A percentile compares a stretch with the other conserved stretches of the same genome.
Conservation (phyloP, 2,797 vertebrate species). For the Galaxias olidus region DNA sequence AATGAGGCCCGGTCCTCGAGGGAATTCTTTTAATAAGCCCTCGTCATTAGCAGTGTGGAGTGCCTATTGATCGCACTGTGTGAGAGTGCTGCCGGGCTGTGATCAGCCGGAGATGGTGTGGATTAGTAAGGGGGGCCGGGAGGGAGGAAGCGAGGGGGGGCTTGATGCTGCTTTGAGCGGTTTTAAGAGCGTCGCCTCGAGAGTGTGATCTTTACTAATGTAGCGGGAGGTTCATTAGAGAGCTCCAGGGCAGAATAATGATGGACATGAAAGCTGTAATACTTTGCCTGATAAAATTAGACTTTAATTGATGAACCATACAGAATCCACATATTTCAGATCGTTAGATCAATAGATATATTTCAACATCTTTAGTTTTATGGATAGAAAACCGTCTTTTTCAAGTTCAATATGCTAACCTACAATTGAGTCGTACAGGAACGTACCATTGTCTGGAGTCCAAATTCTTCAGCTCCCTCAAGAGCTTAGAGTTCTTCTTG, state of each 20-base stretch:
- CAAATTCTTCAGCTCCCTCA: constrained; percentile 96
- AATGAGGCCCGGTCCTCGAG: constrained; percentile 51
- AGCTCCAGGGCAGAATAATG: constrained; percentile 5
- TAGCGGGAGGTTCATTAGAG: constrained; percentile 27
- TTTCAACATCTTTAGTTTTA: not conserved
- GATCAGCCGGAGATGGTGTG: constrained; percentile 54
- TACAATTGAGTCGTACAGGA: not conserved
- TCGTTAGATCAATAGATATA: not conserved
- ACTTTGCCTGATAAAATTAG: no score
- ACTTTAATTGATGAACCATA: no score
- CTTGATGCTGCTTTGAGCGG: constrained; percentile 37
- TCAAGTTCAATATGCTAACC: not conserved
- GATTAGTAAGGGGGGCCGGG: constrained; percentile 49
- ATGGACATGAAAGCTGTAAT: not conserved
- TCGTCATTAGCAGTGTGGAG: constrained; percentile 62
- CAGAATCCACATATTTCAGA: no score
- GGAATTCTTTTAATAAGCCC: constrained; percentile 67
- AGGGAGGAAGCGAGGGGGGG: constrained; percentile 19
- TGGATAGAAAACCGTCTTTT: no score
- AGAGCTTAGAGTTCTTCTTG: constrained; percentile 97
- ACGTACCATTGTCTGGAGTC: constrained; percentile 97
- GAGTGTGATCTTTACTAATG: constrained; percentile 49
- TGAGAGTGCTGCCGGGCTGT: constrained; percentile 44
- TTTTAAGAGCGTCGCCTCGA: constrained; percentile 45
- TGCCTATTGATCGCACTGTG: constrained; percentile 62